Conservation (phyloP, 2,888 invertebrate genomes). For the Trissonchulus latispiculum region DNA sequence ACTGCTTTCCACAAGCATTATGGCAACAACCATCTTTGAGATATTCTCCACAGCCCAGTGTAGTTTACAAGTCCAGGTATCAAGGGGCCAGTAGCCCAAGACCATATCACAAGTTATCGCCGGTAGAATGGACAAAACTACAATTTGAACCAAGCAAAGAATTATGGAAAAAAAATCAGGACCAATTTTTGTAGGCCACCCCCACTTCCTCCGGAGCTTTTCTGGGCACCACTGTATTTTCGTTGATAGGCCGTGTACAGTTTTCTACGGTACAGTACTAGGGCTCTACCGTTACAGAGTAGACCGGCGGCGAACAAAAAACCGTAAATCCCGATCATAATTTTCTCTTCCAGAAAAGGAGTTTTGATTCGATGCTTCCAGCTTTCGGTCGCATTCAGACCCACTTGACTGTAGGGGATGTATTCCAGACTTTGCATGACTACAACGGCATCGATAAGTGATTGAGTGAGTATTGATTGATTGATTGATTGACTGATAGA, state of each 20-base stretch:
- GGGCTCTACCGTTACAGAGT: neutral
- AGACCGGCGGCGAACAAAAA: neutral
- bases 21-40: neutral
- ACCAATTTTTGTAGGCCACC: neutral
- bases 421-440: too few relatives aligned
- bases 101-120: neutral
- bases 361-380: too few relatives aligned
- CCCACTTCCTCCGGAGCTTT: neutral
- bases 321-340: neutral
- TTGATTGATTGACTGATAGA: too few relatives aligned
- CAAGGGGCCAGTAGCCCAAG: neutral
- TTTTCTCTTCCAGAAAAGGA: neutral
- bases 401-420: too few relatives aligned
- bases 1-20: neutral
- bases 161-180: neutral
- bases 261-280: neutral
- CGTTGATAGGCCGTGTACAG: too few relatives aligned
- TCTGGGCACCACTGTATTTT: neutral
- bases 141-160: neutral
- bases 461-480: too few relatives aligned
- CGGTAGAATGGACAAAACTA: neutral
- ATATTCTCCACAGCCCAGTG: neutral
- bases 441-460: too few relatives aligned
- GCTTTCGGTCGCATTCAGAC: too few relatives aligned
- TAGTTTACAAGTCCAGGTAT: neutral